Base-by-base conservation (phyloP, 2,113 vertebrate genomes). In the Thunnus maccoyii region DNA sequence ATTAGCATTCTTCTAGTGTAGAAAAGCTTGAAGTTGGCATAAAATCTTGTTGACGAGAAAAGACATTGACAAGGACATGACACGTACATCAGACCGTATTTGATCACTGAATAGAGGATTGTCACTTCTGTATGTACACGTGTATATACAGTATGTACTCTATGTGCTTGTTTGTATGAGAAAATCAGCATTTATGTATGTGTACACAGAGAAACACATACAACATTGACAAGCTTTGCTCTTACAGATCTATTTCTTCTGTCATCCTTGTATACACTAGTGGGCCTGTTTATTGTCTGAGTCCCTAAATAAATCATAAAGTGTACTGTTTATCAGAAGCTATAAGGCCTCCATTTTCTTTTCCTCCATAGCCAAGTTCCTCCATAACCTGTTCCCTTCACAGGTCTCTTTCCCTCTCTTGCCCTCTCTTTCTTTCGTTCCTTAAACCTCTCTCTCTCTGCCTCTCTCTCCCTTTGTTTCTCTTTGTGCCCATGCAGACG, bases 41-140 rank as follows among this genome's bases (percentile, higher is more conserved):
- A 67, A 88, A 84, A 73, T 85, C 84, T 75, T 77, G 74, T 86
- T 83, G 80, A 83, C 51, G 22, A 75, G 70, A 82, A 86, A 63
- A 85, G 80, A 82, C 73, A 69, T 46, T 65, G 84, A 83, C 76
- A 86, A 87, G 83, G 85, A 86, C 84, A 86, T 80, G 79, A 73
- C 63, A 74, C 47, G 67, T 70, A 63, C 69, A 77, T 64, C 76
- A 56, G 51, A 48, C 55, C 41, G 25, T 47, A 86, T 89, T 86
- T 87, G 74, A 84, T 87, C 62, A 63, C 1, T 5, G 63, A 85
- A 80, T 75, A 60, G 78, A 65, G 72, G 72, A 75, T 77, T 84
- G 78, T 63, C 57, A 64, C 71, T 71, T 71, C 48, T 83, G 8
- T 27, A 58, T 71, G 41, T 66, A n/a, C 62, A 76, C 65, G 10